A percentile compares a stretch with the other conserved stretches of the same genome.
phyloP scores from a whole-genome alignment of 2,888 invertebrate genomes.

The Sphaerophoria rueppellii region DNA sequence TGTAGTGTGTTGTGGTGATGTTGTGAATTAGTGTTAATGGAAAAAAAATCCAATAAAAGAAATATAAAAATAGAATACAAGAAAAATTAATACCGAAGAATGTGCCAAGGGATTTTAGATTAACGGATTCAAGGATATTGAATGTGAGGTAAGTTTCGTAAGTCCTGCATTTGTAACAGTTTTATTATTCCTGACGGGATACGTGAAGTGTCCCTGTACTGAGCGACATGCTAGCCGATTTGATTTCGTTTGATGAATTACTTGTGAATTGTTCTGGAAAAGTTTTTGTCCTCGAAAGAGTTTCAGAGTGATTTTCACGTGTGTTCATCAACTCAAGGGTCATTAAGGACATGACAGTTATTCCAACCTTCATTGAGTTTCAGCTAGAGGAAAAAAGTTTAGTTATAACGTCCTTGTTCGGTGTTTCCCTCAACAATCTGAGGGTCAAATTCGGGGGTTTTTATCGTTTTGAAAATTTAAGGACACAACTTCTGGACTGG shows the following conservation, averaged over 20 bases:
- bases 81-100: background rate
- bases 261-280: background rate
- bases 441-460: too few species aligned
- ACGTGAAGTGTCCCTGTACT: background rate
- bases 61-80: constrained; percentile 1
- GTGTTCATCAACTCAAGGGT: background rate
- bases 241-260: constrained; percentile 9
- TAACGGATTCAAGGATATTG: constrained; percentile 9
- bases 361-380: too few species aligned
- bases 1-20: background rate
- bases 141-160: constrained; percentile 3
- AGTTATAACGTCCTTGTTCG: too few species aligned
- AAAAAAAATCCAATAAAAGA: background rate
- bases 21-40: constrained; percentile 2
- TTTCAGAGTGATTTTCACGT: background rate
- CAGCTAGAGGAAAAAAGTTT: too few species aligned
- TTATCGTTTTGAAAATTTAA: too few species aligned
- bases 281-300: background rate
- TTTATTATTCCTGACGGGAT: background rate
- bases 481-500: too few species aligned
- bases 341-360: background rate
- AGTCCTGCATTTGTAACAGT: background rate
- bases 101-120: constrained; percentile 7
- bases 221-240: background rate
- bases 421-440: too few species aligned